Evolutionary conservation across 2,113 vertebrate species (phyloP).

Genomic region (Atractosteus spatula): DNA sequence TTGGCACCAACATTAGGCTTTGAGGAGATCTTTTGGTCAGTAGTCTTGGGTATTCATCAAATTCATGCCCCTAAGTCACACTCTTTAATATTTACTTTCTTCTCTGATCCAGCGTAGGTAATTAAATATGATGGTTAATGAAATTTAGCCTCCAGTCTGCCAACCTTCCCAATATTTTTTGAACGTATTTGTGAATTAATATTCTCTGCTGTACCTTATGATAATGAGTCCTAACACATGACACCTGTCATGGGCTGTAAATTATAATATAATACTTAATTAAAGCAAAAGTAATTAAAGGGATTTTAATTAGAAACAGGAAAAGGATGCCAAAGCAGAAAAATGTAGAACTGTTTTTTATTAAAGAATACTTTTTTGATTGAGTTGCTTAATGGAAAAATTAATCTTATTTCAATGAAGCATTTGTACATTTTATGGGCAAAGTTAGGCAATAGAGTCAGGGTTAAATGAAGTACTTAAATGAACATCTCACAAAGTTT

Average conservation of each 20-base stretch:
- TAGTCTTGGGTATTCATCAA: background rate
- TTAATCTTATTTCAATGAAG: background rate
- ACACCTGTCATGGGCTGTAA: slow-evolving; percentile 26
- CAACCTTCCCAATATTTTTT: slow-evolving; percentile 11
- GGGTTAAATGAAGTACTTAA: background rate
- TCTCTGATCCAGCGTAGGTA: slow-evolving; percentile 22
- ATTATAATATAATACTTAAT: slow-evolving; percentile 38
- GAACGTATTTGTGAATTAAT: slow-evolving; percentile 19
- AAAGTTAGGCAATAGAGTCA: background rate
- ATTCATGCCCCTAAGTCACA: background rate
- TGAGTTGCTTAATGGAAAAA: slow-evolving; percentile 13
- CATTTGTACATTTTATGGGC: background rate
- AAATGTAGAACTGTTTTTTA: slow-evolving; percentile 4
- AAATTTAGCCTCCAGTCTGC: slow-evolving; percentile 21
- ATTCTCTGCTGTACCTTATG: slow-evolving; percentile 15
- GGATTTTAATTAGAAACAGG: slow-evolving; percentile 15
- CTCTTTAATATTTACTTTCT: slow-evolving; percentile 11
- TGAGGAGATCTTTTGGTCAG: background rate
- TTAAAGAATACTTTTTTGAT: slow-evolving; percentile 9
- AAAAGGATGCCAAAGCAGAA: slow-evolving; percentile 13
- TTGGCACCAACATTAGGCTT: background rate
- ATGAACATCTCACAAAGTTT: background rate
- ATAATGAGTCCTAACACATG: slow-evolving; percentile 17
- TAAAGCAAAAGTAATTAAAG: slow-evolving; percentile 25
- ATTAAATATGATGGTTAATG: slow-evolving; percentile 26